Evolutionary conservation across 2,797 vertebrate genomes (phyloP), one percentile per base, ranked within the genome.

Genomic region (Typhlichthys subterraneus): DNA sequence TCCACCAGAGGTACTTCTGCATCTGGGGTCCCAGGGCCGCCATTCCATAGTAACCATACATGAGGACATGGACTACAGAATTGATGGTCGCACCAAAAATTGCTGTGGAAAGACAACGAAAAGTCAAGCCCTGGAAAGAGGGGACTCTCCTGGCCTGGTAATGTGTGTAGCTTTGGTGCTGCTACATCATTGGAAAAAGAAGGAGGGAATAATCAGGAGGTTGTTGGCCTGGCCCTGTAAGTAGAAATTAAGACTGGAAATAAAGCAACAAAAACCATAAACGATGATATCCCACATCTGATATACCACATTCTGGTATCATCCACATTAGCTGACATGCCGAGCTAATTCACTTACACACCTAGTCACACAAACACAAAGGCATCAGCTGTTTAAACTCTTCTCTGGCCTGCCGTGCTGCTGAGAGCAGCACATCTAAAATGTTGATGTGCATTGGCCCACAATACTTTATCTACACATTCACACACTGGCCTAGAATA

Each of bases 1-100:
- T 99, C 98, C 98, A 99, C 98, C 98, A 99, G 73, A 99, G 93
- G 70, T 97, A 99, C 69, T 97, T 99, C 86, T 99, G 97, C 89
- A 99, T 94, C 87, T 96, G 95, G 53, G 97, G 97, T 77, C 98
- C 98, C 49, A 96, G 92, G 7, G 98, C 97, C 68, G 97, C 94
- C 76, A 99, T 89, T 56, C 96, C 98, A 1, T 99, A 99, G 84
- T 99, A 99, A 61, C 96, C 93, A 58, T 99, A 99, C 98, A 99
- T 99, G 67, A 99, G 88, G 73, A 99, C 95, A 29, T 99, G 97
- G 81, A 99, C 98, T 80, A 94, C 94, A 0, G 97, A 92, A 80
- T 99, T 99, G 86, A 99, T 93, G 75, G 97, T 96, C 66, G 98
- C 97, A 71, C 98, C 97, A 14, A 99, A 99, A 81, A 98, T 99